Base-by-base conservation (phyloP, 2,113 vertebrate genomes). In the Crotophaga sulcirostris region DNA sequence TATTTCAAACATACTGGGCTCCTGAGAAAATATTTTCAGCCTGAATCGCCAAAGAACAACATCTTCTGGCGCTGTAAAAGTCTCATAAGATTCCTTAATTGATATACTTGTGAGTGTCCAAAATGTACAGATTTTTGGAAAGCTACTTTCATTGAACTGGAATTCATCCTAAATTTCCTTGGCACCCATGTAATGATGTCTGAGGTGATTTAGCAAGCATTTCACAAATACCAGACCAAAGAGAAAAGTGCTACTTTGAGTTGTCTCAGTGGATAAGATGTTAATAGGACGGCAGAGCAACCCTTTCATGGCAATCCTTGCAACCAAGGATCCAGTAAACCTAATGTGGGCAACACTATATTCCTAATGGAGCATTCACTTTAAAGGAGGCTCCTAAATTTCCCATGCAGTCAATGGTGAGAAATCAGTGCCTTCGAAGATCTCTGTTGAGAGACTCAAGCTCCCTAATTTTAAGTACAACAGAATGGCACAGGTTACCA, bases 61-160 rank as follows among this genome's bases (percentile, higher is more conserved):
- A 77, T 91, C 55, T 88, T 58, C 84, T 97, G 94, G 89, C 87
- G 31, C 51, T 66, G 44, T 38, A 89, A 77, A 33, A 87, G 68
- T 94, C 96, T 96, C 86, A 62, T 31, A 87, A 96, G 93, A 96
- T 96, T 89, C 62, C 59, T 91, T 97, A 97, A 97, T 68, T 98
- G 90, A 96, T 93, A 62, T 63, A 63, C 73, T 97, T 96, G 78
- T 28, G 42, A 95, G 45, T 9, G 55, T 72, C 84, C 67, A 97
- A 96, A 94, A 91, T 16, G 51, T 79, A 73, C 44, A 97, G 60
- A 69, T 73, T 97, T 97, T 96, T 92, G 67, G 64, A 97, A 94
- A 92, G 73, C 79, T 93, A 62, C 59, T 96, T 97, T 81, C 51
- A 59, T 79, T 96, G 56, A 91, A 80, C 38, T 80, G 83, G 82